phyloP scores from a whole-genome alignment of 1,140 invertebrate genomes.

The Solenopsis invicta region DNA sequence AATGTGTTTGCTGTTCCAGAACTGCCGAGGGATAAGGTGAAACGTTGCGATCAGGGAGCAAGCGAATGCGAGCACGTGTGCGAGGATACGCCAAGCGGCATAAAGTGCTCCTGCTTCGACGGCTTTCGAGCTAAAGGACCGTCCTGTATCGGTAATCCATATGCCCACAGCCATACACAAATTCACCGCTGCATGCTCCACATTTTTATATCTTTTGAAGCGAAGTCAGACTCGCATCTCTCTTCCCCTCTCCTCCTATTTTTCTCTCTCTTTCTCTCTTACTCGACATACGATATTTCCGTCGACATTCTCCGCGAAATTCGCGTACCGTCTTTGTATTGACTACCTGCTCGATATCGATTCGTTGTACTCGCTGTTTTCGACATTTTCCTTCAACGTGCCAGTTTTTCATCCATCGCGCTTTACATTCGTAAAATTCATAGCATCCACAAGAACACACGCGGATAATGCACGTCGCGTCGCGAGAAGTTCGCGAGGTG shows the following conservation, averaged over 20 bases:
- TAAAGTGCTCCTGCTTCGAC: slow-evolving; percentile 85
- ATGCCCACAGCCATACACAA: background rate
- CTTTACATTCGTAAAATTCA: slow-evolving; percentile 14
- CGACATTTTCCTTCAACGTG: slow-evolving; percentile 12
- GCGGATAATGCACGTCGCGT: background rate
- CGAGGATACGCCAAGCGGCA: slow-evolving; percentile 81
- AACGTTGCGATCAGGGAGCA: slow-evolving; percentile 81
- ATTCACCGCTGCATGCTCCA: background rate
- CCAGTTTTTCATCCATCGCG: slow-evolving; percentile 16
- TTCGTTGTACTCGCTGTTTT: slow-evolving; percentile 15
- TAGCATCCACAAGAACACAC: background rate
- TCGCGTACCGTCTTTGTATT: slow-evolving; percentile 18
- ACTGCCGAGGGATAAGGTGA: slow-evolving; percentile 65
- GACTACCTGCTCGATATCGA: slow-evolving; percentile 4
- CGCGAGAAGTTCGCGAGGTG: background rate
- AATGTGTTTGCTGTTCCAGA: background rate
- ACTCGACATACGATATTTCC: slow-evolving; percentile 20
- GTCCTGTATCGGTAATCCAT: slow-evolving; percentile 84
- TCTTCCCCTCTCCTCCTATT: background rate
- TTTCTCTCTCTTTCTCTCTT: background rate
- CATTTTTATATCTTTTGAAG: slow-evolving; percentile 19
- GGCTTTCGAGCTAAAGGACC: slow-evolving; percentile 86
- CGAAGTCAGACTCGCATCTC: background rate
- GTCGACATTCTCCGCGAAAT: slow-evolving; percentile 23
- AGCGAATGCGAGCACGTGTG: slow-evolving; percentile 86